phyloP scores from a whole-genome alignment of 2,797 vertebrate species.

The Labroides dimidiatus region DNA sequence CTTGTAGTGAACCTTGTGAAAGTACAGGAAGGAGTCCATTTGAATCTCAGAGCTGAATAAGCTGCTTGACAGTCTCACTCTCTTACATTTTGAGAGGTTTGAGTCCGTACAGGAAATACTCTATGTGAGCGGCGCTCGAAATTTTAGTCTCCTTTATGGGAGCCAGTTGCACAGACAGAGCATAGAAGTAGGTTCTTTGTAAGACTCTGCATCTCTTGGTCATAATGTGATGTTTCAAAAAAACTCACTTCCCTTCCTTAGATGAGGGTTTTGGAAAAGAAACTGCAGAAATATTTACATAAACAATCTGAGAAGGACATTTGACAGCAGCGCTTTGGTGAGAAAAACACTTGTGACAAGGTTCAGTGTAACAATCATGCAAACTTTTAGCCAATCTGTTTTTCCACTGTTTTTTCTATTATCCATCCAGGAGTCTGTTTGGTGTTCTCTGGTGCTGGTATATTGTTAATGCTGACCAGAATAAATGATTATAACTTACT shows the following conservation, averaged over 20 bases:
- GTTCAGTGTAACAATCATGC: slow-evolving; percentile 15
- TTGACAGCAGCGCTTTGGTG: neutral
- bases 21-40: slow-evolving; percentile 60
- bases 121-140: slow-evolving; percentile 56
- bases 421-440: too few relatives aligned
- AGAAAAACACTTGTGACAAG: neutral
- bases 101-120: slow-evolving; percentile 59
- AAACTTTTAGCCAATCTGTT: neutral
- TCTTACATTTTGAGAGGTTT: slow-evolving; percentile 56
- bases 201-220: slow-evolving; percentile 45
- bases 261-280: slow-evolving; percentile 40
- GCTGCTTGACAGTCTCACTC: slow-evolving; percentile 52
- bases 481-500: neutral
- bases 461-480: too few relatives aligned
- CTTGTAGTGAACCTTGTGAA: slow-evolving; percentile 47
- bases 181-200: slow-evolving; percentile 52
- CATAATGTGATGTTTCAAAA: slow-evolving; percentile 55
- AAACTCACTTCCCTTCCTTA: slow-evolving; percentile 35
- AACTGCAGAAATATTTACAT: slow-evolving; percentile 32
- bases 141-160: slow-evolving; percentile 60
- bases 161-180: slow-evolving; percentile 46
- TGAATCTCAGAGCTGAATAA: slow-evolving; percentile 50
- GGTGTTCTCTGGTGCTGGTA: too few relatives aligned
- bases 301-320: slow-evolving; percentile 12
- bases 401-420: neutral